Evolutionary conservation across 2,888 invertebrate species (phyloP).

Genomic region (Deilephila porcellus): DNA sequence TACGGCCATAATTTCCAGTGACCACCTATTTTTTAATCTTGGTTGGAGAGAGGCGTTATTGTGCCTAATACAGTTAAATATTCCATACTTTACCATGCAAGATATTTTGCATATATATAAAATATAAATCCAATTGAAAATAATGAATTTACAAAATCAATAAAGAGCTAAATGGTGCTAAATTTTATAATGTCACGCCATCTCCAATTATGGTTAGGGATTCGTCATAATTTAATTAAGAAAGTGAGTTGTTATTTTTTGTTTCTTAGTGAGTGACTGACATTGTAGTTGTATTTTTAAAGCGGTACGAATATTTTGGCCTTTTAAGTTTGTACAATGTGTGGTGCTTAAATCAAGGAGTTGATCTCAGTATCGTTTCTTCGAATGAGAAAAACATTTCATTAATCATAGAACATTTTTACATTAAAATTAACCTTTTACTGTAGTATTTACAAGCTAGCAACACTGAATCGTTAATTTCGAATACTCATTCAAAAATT

Average conservation of each 20-base stretch:
- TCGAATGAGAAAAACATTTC: background rate
- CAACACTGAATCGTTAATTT: background rate
- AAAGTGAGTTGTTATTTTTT: conserved; percentile 50
- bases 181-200: background rate
- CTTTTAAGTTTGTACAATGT: background rate
- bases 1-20: conserved; percentile 55
- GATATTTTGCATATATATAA: background rate
- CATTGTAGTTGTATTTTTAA: conserved; percentile 38
- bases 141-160: background rate
- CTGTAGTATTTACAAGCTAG: background rate
- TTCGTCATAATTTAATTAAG: conserved; percentile 42
- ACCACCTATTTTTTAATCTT: conserved; percentile 46
- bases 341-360: background rate
- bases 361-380: background rate
- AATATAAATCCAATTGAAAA: background rate
- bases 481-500: background rate
- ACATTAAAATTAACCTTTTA: background rate
- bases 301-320: conserved; percentile 57
- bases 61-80: conserved; percentile 11
- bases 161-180: conserved; percentile 14
- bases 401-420: background rate
- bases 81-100: background rate
- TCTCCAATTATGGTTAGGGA: conserved; percentile 35
- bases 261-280: conserved; percentile 54
- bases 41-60: conserved; percentile 16